phyloP scores from a whole-genome alignment of 2,888 invertebrate genomes.

The Epinotia demarniana region DNA sequence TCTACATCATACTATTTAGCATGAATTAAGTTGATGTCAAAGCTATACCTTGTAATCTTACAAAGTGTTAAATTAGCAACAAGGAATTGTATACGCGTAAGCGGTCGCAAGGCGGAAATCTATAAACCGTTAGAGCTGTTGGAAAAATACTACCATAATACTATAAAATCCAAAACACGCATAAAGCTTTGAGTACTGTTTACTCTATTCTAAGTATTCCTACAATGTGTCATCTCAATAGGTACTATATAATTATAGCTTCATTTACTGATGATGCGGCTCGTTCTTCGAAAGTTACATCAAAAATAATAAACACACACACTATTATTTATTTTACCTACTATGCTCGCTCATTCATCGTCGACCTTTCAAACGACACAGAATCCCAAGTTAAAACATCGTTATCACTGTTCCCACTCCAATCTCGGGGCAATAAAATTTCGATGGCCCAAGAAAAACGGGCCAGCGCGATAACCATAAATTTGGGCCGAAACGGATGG shows the following conservation, averaged over 20 bases:
- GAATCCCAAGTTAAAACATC: conserved; percentile 75
- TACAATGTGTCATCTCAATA: conserved; percentile 32
- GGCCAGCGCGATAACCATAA: conserved; percentile 82
- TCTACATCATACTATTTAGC: too few species aligned
- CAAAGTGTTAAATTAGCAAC: too few species aligned
- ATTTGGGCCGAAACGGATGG: conserved; percentile 82
- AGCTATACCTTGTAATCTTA: too few species aligned
- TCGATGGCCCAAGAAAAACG: conserved; percentile 78
- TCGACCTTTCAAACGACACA: conserved; percentile 65
- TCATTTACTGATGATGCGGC: neutral
- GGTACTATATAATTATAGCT: neutral
- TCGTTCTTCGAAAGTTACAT: neutral
- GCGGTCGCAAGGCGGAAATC: conserved; percentile 25
- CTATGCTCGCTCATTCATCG: conserved; percentile 63
- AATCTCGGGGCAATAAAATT: conserved; percentile 81
- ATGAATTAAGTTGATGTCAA: too few species aligned
- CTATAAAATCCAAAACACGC: conserved; percentile 40
- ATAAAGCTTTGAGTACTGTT: conserved; percentile 28
- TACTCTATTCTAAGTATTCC: conserved; percentile 38
- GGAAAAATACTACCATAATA: conserved; percentile 41
- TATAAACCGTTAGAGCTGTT: conserved; percentile 35
- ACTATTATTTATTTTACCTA: conserved; percentile 31
- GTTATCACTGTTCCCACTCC: conserved; percentile 82
- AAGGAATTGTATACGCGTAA: neutral
- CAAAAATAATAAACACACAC: conserved; percentile 32